Evolutionary conservation across 2,888 invertebrate species (phyloP).

Genomic region (Chalcosyrphus nemorum): DNA sequence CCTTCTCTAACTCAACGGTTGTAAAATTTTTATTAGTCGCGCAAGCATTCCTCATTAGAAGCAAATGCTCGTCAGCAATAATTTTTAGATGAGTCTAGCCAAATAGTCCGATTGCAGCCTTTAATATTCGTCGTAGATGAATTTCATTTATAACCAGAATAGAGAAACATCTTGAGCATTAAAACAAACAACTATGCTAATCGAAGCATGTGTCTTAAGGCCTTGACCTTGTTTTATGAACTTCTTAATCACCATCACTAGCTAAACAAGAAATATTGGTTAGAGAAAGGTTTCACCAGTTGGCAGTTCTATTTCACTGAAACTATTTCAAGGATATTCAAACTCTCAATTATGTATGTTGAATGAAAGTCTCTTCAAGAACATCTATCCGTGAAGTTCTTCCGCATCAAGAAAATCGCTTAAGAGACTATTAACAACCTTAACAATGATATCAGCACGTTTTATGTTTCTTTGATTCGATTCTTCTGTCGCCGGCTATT

Average conservation of each 20-base stretch:
- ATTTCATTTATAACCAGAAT: neutral
- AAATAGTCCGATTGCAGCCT: neutral
- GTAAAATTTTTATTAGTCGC: neutral
- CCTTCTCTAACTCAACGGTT: too few relatives aligned
- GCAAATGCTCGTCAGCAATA: neutral
- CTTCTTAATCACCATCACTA: neutral
- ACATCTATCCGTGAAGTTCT: neutral
- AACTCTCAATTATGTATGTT: too few relatives aligned
- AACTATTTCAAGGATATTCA: neutral
- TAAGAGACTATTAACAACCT: neutral
- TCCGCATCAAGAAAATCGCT: constrained; percentile 11
- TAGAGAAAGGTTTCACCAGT: neutral
- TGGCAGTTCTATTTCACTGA: neutral
- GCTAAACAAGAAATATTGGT: neutral
- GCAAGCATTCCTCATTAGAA: neutral
- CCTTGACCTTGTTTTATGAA: constrained; percentile 35
- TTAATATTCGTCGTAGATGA: neutral
- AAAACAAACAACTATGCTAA: constrained; percentile 1
- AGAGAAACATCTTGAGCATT: neutral
- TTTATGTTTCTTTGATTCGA: neutral
- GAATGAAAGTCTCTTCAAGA: neutral
- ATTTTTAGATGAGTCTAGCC: neutral
- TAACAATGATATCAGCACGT: neutral
- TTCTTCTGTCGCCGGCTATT: neutral
- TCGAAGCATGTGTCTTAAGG: neutral